These are phyloP conservation scores for Nestor notabilis DNA, from an alignment of 2,113 vertebrate species.

Conservation along the genomic window DNA sequence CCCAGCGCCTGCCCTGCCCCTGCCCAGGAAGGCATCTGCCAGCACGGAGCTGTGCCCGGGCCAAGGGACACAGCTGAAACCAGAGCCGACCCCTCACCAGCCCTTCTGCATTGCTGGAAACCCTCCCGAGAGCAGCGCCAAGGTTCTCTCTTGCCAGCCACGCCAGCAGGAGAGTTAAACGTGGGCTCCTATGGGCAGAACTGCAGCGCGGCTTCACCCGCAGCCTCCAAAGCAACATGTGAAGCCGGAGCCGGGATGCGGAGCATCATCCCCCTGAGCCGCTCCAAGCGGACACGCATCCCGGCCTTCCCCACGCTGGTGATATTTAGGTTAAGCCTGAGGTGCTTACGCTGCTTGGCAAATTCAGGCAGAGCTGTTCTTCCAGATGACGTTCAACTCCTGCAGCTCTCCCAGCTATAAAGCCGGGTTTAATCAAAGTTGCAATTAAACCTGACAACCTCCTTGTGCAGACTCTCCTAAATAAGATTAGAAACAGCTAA, in stretches of 20 bases:
- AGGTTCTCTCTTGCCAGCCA: fast-evolving
- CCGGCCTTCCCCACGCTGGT: fast-evolving
- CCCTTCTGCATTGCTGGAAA: not conserved
- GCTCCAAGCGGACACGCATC: fast-evolving
- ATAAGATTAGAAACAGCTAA: slow-evolving; percentile 47
- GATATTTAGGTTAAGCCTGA: not conserved
- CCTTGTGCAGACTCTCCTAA: not conserved
- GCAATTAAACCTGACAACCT: slow-evolving; percentile 26
- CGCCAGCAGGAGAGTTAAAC: fast-evolving
- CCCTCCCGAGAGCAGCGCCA: not conserved
- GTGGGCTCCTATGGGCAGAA: not conserved
- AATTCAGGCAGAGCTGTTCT: not conserved
- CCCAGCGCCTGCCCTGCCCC: not conserved
- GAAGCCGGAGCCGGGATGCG: not conserved
- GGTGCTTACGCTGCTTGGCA: not conserved
- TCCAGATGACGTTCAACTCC: not conserved
- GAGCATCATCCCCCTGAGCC: not conserved
- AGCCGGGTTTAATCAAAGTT: slow-evolving; percentile 15
- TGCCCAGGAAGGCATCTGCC: not conserved
- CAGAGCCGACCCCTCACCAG: not conserved
- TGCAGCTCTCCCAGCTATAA: not conserved
- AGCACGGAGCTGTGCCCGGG: fast-evolving
- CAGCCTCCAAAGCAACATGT: not conserved
- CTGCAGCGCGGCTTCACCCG: fast-evolving
- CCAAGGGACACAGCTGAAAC: not conserved